Evolutionary conservation across 2,888 invertebrate genomes (phyloP), one percentile per base, ranked within the genome.

Genomic region (Drosophila helvetica): DNA sequence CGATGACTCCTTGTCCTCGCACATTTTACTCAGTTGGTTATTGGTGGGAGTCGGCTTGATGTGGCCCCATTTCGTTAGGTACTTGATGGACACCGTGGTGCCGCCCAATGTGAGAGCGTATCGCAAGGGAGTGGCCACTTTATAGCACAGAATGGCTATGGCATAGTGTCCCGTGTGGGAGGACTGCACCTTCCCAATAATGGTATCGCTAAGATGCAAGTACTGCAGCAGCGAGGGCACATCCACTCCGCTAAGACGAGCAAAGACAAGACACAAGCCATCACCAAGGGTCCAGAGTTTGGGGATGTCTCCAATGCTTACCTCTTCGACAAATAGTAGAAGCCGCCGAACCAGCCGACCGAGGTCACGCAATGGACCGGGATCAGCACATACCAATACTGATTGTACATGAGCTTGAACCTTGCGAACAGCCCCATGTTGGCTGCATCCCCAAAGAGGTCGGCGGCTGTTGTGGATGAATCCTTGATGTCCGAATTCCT

Each of bases 361-460:
- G 98, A 99, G 10, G 98, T 98, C 18, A 95, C 94, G 54, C 96
- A 89, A 92, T 99, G 99, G 3, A 99, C 99, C 5, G 98, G 99
- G 64, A 99, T 93, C 64, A 98, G 93, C 60, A 99, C 96, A 92
- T 99, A 98, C 97, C 99, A 99, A 92, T 99, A 99, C 90, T 98
- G 96, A 91, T 96, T 96, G 90, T 97, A 97, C 95, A 98, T 96
- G 89, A 95, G 93, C 91, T 98, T 98, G 92, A 99, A 98, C 88
- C 94, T 95, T 83, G 96, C 94, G 89, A 97, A 95, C 3, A 98
- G 90, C 1, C 95, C 94, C 73, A 79, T 93, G 89, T 90, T 96
- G 94, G 91, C 91, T 10, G 88, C 64, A 6, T 90, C 89, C 4
- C 90, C 91, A 43, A 91, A 91, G 9, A 91, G 77, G 10, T 89